Base-by-base conservation (phyloP, 2,113 vertebrate genomes). In the Corydoras maculifer region DNA sequence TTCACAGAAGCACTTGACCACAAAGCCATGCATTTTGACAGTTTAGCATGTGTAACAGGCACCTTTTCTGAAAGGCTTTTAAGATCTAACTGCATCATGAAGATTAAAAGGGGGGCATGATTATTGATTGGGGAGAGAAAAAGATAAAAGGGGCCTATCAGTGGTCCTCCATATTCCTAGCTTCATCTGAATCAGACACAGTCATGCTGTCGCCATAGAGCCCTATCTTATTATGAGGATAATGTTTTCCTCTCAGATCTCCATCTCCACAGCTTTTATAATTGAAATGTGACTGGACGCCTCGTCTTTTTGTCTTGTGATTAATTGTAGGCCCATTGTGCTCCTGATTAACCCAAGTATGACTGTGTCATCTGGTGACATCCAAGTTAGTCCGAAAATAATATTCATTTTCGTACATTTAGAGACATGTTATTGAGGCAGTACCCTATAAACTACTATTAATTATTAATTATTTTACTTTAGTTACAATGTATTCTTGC, bases 291-390 rank as follows among this genome's bases (percentile, higher is more conserved):
- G 50, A 80, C 80, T 77, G 76, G 30, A 76, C 72, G 70, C 55
- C 61, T 79, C 67, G 78, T 81, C 82, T 89, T 87, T 83, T 87
- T 83, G 85, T 88, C 82, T 78, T 50, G 31, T 80, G 70, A 80
- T 79, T 76, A 72, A 62, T 73, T 67, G 75, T 77, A 64, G 14
- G 0, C 58, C 35, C 62, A 25, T 64, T 10, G 50, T 29, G 25
- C 72, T 54, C 73, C 15, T 80, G 58, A 80, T 74, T 71, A 69
- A 9, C 15, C 4, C 10, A 72, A 58, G 60, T 72, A 72, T 72
- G 72, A 65, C 54, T 75, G 74, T 48, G 14, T 72, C 64, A 72
- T 62, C 53, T 67, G 58, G 14, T 50, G 66, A 15, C 7, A 8
- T 43, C 35, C 35, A 43, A 43, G 35, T 1, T 43, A 5, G 35